Conservation (phyloP, 2,113 vertebrate genomes). For the Gorsachius goisagi region DNA sequence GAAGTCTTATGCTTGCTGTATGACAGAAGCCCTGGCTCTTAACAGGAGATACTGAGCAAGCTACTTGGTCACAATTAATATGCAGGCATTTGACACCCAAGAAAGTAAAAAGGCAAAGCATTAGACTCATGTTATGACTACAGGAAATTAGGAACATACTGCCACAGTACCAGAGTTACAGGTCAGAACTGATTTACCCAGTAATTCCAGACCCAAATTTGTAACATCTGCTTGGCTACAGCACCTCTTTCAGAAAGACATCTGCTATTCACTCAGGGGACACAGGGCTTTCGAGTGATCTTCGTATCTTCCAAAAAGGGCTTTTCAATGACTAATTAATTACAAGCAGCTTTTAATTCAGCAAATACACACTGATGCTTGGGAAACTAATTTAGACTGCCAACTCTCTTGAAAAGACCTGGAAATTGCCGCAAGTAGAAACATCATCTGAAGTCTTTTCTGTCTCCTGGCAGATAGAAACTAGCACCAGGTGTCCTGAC, state of each 20-base stretch:
- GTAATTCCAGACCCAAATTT: background rate
- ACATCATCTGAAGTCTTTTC: background rate
- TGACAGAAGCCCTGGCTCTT: background rate
- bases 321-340: constrained; percentile 15
- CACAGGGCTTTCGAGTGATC: background rate
- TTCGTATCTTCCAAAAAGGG: background rate
- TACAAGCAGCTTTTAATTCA: constrained; percentile 43
- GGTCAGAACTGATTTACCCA: background rate
- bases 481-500: constrained; percentile 10
- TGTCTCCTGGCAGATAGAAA: background rate
- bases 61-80: background rate
- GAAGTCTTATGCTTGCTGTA: background rate
- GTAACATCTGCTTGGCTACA: constrained; percentile 10
- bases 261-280: background rate
- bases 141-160: background rate
- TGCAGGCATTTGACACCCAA: background rate
- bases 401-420: background rate
- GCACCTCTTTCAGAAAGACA: background rate
- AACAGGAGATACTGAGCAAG: rapidly evolving
- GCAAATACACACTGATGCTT: background rate
- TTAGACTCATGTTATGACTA: background rate
- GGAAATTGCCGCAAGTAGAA: background rate
- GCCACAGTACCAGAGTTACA: background rate
- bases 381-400: background rate
- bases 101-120: background rate